Base-by-base conservation (phyloP, 2,888 invertebrate species). In the Biston stratarius region DNA sequence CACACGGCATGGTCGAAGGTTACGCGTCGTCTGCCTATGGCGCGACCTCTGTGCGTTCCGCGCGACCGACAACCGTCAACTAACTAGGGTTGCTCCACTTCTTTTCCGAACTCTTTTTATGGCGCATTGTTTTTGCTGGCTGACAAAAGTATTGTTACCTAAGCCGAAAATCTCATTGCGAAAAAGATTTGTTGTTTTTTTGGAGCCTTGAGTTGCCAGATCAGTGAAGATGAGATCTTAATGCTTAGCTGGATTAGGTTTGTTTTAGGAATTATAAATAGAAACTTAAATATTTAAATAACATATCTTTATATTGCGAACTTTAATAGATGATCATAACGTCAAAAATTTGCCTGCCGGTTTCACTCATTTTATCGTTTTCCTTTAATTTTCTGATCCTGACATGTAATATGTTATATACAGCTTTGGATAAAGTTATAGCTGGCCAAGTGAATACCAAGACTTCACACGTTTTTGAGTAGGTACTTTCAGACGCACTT, bases 1-100 rank as follows among this genome's bases (percentile, higher is more conserved):
- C 85, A 82, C 94, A 94, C 85, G 91, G 93, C 93, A 94, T 94
- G 86, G 81, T 81, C 81, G 85, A 81, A 82, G 83, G 84, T 85
- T 83, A 81, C 78, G 79, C 78, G 77, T 77, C 79, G 74, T 83
- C 83, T 83, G 79, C 66, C 71, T 72, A 70, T 70, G 65, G 73
- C 79, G 72, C 78, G 78, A 80, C 78, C 81, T 79, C 80, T 72
- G 81, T 82, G 83, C 86, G 89, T 89, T 88, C 84, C 87, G 83
- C 88, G 81, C 88, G 85, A 89, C 81, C 85, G 89, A 81, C 83
- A 84, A 74, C 82, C 85, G 78, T 79, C 81, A 77, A 88, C 90
- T 87, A 84, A 87, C 86, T 85, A 91, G 92, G 92, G 91, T 85
- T 91, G 91, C 78, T 81, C 83, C 81, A 84, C 82, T 81, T 87